These are phyloP conservation scores for Perca fluviatilis DNA, from an alignment of 2,113 vertebrate genomes.

Conservation along the genomic window DNA sequence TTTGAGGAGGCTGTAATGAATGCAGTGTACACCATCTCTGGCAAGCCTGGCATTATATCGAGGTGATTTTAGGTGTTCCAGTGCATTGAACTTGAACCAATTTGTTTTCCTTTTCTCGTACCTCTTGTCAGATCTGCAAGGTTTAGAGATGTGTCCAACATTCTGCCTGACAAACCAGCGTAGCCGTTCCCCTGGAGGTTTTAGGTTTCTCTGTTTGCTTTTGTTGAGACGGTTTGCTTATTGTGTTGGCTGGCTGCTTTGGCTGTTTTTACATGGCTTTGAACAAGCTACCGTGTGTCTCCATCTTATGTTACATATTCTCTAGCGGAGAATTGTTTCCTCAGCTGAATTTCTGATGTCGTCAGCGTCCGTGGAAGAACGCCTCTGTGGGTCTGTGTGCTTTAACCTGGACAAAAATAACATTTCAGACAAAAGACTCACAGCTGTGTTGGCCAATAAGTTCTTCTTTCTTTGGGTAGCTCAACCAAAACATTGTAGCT, in stretches of 20 bases:
- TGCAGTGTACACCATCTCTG: neutral
- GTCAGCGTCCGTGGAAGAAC: neutral
- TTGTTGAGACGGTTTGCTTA: neutral
- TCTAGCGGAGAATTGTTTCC: neutral
- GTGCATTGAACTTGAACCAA: neutral
- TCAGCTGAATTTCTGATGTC: neutral
- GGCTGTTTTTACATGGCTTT: neutral
- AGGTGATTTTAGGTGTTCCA: neutral
- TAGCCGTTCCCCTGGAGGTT: neutral
- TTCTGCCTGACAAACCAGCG: neutral
- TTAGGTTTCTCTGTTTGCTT: neutral
- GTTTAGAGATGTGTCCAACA: neutral
- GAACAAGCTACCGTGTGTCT: neutral
- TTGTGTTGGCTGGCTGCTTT: neutral
- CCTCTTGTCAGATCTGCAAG: neutral
- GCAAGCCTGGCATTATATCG: neutral
- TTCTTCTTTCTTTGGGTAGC: neutral
- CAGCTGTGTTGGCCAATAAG: neutral
- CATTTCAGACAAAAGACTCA: neutral
- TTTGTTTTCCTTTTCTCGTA: neutral
- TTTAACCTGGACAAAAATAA: neutral
- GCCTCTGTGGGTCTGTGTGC: neutral
- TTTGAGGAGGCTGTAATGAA: neutral
- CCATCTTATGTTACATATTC: neutral
- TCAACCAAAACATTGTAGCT: constrained; percentile 12